A percentile compares a stretch with the other conserved stretches of the same genome.
These are phyloP conservation scores for Tupiocoris notatus DNA, from an alignment of 2,888 invertebrate genomes.

Conservation along the genomic window DNA sequence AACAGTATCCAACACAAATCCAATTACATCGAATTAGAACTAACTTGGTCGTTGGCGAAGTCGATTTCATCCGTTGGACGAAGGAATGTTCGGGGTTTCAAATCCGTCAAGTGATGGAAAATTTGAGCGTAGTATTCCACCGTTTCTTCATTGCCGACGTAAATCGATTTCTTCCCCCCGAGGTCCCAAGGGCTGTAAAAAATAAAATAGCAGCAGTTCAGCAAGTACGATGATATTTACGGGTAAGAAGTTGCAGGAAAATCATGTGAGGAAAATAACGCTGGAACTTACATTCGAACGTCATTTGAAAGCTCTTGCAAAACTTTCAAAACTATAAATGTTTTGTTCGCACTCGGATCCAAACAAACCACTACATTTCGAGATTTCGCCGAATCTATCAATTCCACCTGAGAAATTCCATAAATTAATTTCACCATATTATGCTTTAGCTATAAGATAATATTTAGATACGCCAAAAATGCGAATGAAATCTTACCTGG, in stretches of 20 bases:
- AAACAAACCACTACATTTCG: constrained; percentile 76
- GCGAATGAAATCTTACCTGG: constrained; percentile 59
- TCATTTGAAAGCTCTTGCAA: constrained; percentile 76
- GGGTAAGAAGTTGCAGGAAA: not conserved
- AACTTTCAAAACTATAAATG: constrained; percentile 82
- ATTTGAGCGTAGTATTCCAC: constrained; percentile 48
- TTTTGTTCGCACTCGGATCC: constrained; percentile 72
- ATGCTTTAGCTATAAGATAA: not conserved
- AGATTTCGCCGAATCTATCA: constrained; percentile 70
- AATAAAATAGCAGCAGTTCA: not conserved
- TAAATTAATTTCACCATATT: no score
- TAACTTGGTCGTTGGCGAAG: constrained; percentile 48
- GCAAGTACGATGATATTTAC: constrained; percentile 20
- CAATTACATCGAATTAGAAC: no score
- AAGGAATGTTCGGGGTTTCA: constrained; percentile 51
- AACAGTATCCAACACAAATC: no score
- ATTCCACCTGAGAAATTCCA: constrained; percentile 68
- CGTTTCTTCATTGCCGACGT: constrained; percentile 48
- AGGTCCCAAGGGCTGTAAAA: constrained; percentile 44
- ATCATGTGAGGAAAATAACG: not conserved
- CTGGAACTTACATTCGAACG: constrained; percentile 60
- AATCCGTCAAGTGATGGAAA: constrained; percentile 49
- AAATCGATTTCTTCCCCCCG: constrained; percentile 49
- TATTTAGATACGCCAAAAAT: not conserved
- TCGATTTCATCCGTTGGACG: constrained; percentile 45